These are phyloP conservation scores for Deilephila elpenor DNA, from an alignment of 2,888 invertebrate species.

Conservation along the genomic window DNA sequence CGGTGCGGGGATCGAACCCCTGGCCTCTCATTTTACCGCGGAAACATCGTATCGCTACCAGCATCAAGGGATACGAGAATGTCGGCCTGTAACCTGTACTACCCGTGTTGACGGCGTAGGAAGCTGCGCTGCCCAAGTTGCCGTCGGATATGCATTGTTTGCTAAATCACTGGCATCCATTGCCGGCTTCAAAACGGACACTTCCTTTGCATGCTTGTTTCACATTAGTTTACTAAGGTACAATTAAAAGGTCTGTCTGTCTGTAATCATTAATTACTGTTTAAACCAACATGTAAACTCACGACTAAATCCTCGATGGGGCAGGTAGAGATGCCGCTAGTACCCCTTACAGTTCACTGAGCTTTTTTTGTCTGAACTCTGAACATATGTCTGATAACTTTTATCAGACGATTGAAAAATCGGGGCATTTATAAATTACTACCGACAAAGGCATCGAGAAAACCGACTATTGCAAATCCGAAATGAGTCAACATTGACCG, in stretches of 20 bases:
- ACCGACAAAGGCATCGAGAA: neutral
- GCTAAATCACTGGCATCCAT: neutral
- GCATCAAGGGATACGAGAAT: neutral
- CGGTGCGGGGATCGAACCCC: too few relatives aligned
- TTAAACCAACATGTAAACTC: too few relatives aligned
- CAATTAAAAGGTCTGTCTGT: neutral
- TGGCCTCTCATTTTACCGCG: neutral
- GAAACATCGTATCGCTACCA: neutral
- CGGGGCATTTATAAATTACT: neutral
- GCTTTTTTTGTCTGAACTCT: too few relatives aligned
- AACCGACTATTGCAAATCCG: too few relatives aligned
- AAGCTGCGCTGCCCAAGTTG: neutral
- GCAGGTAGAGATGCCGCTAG: too few relatives aligned
- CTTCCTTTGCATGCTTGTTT: neutral
- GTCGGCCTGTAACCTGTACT: too few relatives aligned
- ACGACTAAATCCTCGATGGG: too few relatives aligned
- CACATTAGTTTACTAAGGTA: neutral
- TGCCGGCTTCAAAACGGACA: conserved; percentile 6
- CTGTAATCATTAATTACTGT: neutral
- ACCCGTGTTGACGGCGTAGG: neutral
- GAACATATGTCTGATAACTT: too few relatives aligned
- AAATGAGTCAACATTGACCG: conserved; percentile 9
- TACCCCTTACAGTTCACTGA: too few relatives aligned
- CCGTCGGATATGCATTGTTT: conserved; percentile 22
- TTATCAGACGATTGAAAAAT: neutral